Evolutionary conservation across 2,797 vertebrate species (phyloP).

Genomic region (Peromyscus nudipes): DNA sequence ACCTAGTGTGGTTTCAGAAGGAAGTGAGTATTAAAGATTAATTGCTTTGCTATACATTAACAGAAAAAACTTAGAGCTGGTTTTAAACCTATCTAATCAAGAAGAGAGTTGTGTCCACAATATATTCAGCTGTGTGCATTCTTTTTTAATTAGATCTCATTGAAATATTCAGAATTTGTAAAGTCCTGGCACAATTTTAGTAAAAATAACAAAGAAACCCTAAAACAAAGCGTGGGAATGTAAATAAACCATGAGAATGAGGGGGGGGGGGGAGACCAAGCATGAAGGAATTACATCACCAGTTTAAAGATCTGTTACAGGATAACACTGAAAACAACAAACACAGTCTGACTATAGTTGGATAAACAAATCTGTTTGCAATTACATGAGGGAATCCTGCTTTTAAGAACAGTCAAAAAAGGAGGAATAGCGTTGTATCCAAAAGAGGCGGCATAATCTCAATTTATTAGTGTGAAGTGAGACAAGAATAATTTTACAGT

Average conservation of each 20-base stretch:
- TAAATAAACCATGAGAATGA: neutral
- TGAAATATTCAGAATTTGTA: neutral
- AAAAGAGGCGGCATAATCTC: neutral
- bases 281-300: neutral
- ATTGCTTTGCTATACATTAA: neutral
- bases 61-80: neutral
- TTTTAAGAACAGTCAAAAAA: neutral
- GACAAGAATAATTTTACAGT: neutral
- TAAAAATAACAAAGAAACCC: neutral
- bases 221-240: neutral
- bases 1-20: neutral
- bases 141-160: neutral
- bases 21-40: neutral
- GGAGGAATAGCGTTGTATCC: rapidly evolving
- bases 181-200: neutral
- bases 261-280: too few relatives aligned
- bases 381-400: neutral
- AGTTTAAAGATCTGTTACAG: neutral
- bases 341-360: neutral
- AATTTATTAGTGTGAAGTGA: neutral
- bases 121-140: neutral
- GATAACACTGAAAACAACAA: neutral
- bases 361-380: neutral
- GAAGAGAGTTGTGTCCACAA: neutral
- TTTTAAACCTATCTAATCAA: neutral